Evolutionary conservation across 2,113 vertebrate genomes (phyloP).

Genomic region (Myanophis thanlyinensis): DNA sequence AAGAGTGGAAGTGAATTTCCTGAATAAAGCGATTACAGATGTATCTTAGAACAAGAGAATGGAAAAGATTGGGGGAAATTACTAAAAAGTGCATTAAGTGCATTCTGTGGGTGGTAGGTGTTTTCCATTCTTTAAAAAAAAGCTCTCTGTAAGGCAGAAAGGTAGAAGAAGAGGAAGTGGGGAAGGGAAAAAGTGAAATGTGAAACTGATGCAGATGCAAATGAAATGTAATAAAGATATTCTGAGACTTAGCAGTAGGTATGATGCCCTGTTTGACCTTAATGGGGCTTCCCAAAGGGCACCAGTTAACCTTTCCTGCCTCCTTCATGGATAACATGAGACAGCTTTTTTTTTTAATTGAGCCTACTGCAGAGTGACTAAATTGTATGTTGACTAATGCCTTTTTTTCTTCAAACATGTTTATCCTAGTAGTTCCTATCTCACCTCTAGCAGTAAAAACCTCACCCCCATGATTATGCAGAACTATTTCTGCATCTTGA

Average conservation of each 20-base stretch:
- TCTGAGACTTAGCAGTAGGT: background rate
- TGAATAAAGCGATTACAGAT: background rate
- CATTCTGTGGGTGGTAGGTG: conserved; percentile 4
- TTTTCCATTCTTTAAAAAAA: background rate
- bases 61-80: background rate
- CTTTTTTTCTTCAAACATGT: conserved; percentile 47
- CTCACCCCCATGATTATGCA: background rate
- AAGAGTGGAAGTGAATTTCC: background rate
- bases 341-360: conserved; percentile 31
- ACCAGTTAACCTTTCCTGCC: background rate
- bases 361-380: conserved; percentile 53
- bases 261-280: background rate
- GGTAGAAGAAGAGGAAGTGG: conserved; percentile 22
- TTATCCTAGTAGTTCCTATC: conserved; percentile 44
- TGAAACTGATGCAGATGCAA: background rate
- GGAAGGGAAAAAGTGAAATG: conserved; percentile 18
- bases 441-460: conserved; percentile 47
- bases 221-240: conserved; percentile 4
- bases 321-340: conserved; percentile 14
- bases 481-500: background rate
- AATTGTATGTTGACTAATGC: conserved; percentile 58
- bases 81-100: conserved; percentile 11
- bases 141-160: conserved; percentile 14
- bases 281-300: background rate
- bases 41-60: background rate